Conservation (phyloP, 1,140 invertebrate genomes). For the Drosophila paulistorum region DNA sequence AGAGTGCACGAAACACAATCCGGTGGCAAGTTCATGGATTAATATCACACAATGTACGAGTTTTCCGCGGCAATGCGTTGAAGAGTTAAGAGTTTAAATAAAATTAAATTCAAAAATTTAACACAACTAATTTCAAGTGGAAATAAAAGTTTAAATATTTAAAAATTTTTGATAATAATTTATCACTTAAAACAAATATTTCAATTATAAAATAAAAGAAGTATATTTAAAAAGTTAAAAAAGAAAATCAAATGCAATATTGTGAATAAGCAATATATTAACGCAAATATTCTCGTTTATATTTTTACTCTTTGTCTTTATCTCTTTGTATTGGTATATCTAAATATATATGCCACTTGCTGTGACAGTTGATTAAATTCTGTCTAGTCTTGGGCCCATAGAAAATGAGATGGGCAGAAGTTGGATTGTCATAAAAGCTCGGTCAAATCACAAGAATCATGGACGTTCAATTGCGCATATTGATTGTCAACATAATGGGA, state of each 20-base stretch:
- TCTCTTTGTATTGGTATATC: background rate
- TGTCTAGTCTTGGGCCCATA: background rate
- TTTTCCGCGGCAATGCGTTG: background rate
- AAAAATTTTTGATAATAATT: no score
- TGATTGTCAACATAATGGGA: conserved; percentile 69
- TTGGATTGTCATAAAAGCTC: conserved; percentile 8
- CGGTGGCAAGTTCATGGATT: conserved; percentile 27
- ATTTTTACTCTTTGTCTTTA: no score
- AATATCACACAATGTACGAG: background rate
- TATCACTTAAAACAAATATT: no score
- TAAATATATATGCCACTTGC: conserved; percentile 40
- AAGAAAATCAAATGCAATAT: no score
- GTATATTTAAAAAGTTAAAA: no score
- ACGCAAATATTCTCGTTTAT: no score
- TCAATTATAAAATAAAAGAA: no score
- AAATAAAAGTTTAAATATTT: no score
- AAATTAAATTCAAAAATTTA: no score
- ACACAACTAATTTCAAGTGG: no score
- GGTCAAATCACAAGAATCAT: conserved; percentile 74
- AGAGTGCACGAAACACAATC: conserved; percentile 24
- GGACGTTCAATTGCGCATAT: conserved; percentile 76
- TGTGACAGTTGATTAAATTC: conserved; percentile 47
- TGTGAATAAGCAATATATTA: no score
- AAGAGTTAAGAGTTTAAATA: background rate
- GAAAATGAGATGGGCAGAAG: background rate